A percentile compares a stretch with the other conserved stretches of the same genome.
These are phyloP conservation scores for Hyperopisus bebe DNA, from an alignment of 2,113 vertebrate species.

Conservation along the genomic window DNA sequence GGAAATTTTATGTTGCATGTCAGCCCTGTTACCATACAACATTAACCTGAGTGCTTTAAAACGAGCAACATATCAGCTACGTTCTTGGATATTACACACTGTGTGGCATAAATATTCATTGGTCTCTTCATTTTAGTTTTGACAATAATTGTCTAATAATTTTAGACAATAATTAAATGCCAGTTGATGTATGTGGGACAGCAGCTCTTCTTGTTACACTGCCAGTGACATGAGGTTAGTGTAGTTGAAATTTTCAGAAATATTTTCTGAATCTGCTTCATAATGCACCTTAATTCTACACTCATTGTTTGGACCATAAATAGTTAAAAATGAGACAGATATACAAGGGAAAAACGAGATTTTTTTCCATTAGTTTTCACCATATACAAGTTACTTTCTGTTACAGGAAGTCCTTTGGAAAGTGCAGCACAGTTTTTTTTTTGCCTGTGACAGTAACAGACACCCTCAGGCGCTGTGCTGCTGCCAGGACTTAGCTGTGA, in stretches of 20 bases:
- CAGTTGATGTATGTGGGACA: not conserved
- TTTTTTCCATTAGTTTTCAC: not conserved
- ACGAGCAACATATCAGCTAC: not conserved
- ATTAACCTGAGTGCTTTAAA: not conserved
- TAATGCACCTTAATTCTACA: not conserved
- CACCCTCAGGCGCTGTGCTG: not conserved
- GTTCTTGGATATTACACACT: not conserved
- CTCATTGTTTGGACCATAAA: not conserved
- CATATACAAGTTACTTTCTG: not conserved
- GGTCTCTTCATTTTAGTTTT: not conserved
- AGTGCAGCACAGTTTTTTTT: not conserved
- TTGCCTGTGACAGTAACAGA: not conserved
- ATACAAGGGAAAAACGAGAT: not conserved
- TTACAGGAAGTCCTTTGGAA: not conserved
- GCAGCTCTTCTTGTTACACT: not conserved
- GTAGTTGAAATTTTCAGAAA: not conserved
- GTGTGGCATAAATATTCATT: not conserved
- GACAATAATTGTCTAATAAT: too few relatives aligned
- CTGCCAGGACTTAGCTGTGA: not conserved
- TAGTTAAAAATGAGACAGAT: not conserved
- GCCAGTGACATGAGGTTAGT: not conserved
- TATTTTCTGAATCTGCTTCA: not conserved
- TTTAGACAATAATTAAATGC: not conserved
- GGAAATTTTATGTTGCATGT: not conserved
- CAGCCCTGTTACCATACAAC: not conserved